Evolutionary conservation across 2,888 invertebrate species (phyloP).

Genomic region (Chymomyza amoena): DNA sequence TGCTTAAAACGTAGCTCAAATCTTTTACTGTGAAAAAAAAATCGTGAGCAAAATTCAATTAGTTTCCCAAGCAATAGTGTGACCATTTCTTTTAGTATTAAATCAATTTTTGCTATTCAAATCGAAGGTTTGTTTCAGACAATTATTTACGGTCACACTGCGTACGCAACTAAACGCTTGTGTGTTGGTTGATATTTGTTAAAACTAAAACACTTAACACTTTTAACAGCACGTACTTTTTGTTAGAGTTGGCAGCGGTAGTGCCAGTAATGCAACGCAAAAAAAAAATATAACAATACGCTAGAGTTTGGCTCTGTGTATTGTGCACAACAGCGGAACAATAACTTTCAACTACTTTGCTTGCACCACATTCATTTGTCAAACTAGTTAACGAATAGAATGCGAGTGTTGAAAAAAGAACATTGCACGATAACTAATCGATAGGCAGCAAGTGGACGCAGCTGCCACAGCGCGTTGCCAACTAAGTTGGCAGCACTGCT

Average conservation of each 20-base stretch:
- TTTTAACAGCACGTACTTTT: not conserved
- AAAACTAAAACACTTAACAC: not conserved
- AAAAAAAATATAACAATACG: constrained; percentile 10
- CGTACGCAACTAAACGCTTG: not conserved
- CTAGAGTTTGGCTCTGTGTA: constrained; percentile 35
- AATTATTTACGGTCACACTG: not conserved
- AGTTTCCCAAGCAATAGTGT: not conserved
- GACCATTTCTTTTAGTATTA: not conserved
- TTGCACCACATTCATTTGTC: constrained; percentile 49
- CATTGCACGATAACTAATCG: constrained; percentile 55
- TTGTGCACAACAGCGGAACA: constrained; percentile 52
- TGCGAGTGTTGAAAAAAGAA: constrained; percentile 49
- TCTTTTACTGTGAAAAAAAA: not conserved
- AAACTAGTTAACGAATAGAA: constrained; percentile 51
- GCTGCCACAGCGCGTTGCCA: no score
- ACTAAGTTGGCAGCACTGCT: no score
- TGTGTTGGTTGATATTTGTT: not conserved
- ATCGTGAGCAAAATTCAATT: not conserved
- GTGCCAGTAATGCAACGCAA: not conserved
- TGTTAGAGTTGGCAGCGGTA: not conserved
- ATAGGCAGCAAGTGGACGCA: constrained; percentile 31
- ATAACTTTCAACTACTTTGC: constrained; percentile 55
- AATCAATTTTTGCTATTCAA: not conserved
- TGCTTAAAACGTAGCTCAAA: constrained; percentile 12
- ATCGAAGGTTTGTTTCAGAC: not conserved